phyloP scores from a whole-genome alignment of 2,797 vertebrate genomes.

The Sebastes vulpes region DNA sequence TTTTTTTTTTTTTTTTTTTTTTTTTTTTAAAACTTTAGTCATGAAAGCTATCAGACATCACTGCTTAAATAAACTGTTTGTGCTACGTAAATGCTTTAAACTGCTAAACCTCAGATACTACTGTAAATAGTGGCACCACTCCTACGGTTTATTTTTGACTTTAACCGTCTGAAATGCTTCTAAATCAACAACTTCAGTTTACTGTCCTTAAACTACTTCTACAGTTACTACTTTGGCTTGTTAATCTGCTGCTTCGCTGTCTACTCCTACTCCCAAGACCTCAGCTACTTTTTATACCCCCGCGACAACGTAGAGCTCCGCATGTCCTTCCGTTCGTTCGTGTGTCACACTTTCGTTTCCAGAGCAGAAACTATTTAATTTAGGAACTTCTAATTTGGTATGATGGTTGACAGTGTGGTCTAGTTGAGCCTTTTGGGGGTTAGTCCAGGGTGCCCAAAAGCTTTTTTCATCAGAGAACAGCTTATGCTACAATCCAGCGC shows the following conservation, averaged over 20 bases:
- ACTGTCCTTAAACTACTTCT: background rate
- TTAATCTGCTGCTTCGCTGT: background rate
- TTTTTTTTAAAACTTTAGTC: background rate
- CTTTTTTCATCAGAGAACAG: too few species aligned
- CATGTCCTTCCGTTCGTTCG: accelerated
- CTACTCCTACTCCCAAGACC: background rate
- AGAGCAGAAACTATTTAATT: too few species aligned
- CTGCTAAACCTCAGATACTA: background rate
- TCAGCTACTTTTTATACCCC: too few species aligned
- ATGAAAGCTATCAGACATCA: background rate
- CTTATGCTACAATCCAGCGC: too few species aligned
- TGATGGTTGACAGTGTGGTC: too few species aligned
- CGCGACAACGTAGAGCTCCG: too few species aligned
- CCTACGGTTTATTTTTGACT: background rate
- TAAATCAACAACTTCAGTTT: background rate
- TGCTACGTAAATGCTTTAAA: background rate
- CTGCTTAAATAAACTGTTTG: background rate
- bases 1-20: too few species aligned
- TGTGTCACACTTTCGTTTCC: too few species aligned
- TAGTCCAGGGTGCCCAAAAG: too few species aligned
- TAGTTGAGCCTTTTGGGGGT: too few species aligned
- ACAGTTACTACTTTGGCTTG: background rate
- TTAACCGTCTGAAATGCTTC: background rate
- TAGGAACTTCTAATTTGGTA: too few species aligned
- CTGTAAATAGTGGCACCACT: background rate